Percentiles rank a stretch among this genome's conserved stretches.
Conservation (phyloP, 2,113 vertebrate genomes). For the Misgurnus anguillicaudatus region DNA sequence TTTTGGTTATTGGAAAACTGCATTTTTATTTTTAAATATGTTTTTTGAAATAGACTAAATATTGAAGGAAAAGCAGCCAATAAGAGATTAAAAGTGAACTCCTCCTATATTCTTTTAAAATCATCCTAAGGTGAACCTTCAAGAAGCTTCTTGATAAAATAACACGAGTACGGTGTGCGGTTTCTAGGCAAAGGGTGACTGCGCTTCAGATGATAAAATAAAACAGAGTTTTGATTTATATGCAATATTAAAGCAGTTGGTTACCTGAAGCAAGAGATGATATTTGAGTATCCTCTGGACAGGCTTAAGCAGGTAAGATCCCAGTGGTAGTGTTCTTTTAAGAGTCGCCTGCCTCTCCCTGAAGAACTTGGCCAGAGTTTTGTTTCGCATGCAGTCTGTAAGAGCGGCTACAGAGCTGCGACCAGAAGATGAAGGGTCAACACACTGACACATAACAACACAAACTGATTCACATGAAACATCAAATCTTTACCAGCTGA, state of each 20-base stretch:
- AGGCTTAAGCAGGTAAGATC: conserved; percentile 91
- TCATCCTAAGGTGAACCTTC: too few relatives aligned
- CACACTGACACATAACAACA: conserved; percentile 18
- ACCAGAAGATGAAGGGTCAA: neutral
- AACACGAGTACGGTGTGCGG: too few relatives aligned
- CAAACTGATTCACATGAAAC: conserved; percentile 5
- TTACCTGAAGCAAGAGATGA: conserved; percentile 91
- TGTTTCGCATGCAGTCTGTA: conserved; percentile 90
- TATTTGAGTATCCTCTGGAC: conserved; percentile 98
- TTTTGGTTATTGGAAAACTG: too few relatives aligned
- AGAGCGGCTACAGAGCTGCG: conserved; percentile 86
- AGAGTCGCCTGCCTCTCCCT: conserved; percentile 84
- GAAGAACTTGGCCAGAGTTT: conserved; percentile 86
- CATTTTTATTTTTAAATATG: too few relatives aligned
- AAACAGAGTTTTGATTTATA: too few relatives aligned
- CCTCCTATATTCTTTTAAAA: too few relatives aligned
- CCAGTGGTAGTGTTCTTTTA: conserved; percentile 83
- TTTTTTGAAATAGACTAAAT: too few relatives aligned
- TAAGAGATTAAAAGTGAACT: too few relatives aligned
- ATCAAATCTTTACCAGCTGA: neutral
- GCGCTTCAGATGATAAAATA: too few relatives aligned
- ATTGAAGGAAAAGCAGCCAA: too few relatives aligned
- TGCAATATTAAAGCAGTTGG: neutral
- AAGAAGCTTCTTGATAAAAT: too few relatives aligned
- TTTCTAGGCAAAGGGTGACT: too few relatives aligned